Evolutionary conservation across 2,888 invertebrate genomes (phyloP), one percentile per base, ranked within the genome.

Genomic region (Ophioninae sp.): DNA sequence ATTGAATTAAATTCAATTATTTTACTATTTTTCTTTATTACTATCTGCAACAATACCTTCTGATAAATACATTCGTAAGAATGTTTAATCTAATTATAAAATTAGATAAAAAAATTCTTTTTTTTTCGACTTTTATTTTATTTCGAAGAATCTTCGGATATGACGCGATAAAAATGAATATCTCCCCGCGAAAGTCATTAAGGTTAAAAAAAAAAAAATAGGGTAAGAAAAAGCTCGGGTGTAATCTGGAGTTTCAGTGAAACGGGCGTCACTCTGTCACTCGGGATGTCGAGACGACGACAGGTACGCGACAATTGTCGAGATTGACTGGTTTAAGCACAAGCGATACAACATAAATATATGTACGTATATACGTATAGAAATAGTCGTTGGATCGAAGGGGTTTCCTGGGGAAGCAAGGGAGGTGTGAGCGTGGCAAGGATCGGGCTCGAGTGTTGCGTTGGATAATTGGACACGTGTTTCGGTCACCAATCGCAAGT

Each of bases 391-490:
- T 44, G 65, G 61, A 65, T 77, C 70, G 77, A 50, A 57, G 79
- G 73, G 77, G 64, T 80, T 67, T 64, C 69, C 72, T 69, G 20
- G 56, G 23, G 23, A 78, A 68, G 65, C 39, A 44, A 70, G 74
- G 59, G 74, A 57, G 68, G 74, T 81, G 70, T 72, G 70, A 76
- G 78, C 73, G 80, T 50, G 77, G 74, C 80, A 82, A 83, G 78
- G 73, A 79, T 80, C 72, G 72, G 79, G 72, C 79, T 57, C 78
- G 81, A 84, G 83, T 84, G 83, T 78, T 68, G 74, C 84, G 88
- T 87, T 90, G 67, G 89, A 91, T 92, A 92, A 92, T 92, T 92
- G 90, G 91, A 90, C 91, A 91, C 92, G 92, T 91, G 92, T 90
- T 89, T 87, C 87, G 86, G 81, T 83, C 75, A 79, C 82, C 81